These are phyloP conservation scores for Bombycilla garrulus DNA, from an alignment of 2,113 vertebrate species.

Conservation along the genomic window DNA sequence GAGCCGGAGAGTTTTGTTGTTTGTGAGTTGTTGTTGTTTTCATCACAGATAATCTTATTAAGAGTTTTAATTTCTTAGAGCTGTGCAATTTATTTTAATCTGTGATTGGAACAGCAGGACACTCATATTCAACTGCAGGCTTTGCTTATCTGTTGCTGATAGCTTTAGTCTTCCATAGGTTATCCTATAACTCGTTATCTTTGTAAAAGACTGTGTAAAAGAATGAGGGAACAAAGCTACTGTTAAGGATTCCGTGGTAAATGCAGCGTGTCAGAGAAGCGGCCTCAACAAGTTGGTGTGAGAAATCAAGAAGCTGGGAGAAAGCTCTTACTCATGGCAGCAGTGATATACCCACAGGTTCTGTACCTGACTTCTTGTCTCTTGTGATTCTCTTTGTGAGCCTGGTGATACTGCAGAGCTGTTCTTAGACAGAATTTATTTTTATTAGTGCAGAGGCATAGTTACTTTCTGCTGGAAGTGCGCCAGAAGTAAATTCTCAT, in stretches of 20 bases:
- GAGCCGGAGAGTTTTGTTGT: neutral
- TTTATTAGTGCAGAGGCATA: neutral
- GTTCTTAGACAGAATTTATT: neutral
- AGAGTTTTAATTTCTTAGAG: conserved; percentile 21
- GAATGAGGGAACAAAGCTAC: neutral
- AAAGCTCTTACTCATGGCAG: neutral
- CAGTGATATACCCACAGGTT: conserved; percentile 8
- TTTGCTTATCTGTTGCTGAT: conserved; percentile 22
- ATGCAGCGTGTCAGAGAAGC: neutral
- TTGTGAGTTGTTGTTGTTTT: neutral
- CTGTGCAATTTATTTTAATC: neutral
- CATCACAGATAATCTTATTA: conserved; percentile 36
- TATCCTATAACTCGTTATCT: neutral
- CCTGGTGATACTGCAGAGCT: neutral
- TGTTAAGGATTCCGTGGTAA: neutral
- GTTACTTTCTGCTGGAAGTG: neutral
- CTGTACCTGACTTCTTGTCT: neutral
- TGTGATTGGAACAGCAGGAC: neutral
- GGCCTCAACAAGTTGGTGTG: neutral
- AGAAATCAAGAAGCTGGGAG: neutral
- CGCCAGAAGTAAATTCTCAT: neutral
- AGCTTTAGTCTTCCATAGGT: neutral
- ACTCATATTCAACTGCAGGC: neutral
- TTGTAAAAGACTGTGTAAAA: neutral
- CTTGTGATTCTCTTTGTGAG: neutral